Conservation (phyloP, 2,888 invertebrate genomes). For the Lithophane leautieri region DNA sequence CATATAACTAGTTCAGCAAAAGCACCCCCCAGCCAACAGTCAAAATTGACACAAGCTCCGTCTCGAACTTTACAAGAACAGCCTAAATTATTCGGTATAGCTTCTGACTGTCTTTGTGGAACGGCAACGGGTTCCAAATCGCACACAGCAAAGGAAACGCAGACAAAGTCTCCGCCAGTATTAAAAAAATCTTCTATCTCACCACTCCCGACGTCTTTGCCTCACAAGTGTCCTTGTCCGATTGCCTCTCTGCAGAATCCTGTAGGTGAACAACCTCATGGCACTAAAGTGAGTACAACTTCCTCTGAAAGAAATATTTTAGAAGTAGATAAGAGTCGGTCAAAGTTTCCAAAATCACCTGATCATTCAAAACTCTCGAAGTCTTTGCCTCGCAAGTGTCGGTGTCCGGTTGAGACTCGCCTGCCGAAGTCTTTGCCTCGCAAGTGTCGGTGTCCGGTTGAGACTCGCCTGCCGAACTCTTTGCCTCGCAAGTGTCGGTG, state of each 20-base stretch:
- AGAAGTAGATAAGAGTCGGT: neutral
- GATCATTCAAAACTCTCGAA: neutral
- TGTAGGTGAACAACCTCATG: neutral
- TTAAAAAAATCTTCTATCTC: neutral
- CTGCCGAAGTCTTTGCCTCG: too few species aligned
- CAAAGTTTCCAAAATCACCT: neutral
- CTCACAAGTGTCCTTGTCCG: neutral
- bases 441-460: too few species aligned
- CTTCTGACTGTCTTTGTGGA: conserved; percentile 3
- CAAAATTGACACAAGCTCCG: neutral
- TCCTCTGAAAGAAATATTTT: neutral
- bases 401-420: too few species aligned
- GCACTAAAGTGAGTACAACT: neutral
- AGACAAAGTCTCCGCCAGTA: neutral
- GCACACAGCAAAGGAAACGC: neutral
- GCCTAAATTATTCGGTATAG: neutral
- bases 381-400: too few species aligned
- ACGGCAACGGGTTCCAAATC: neutral
- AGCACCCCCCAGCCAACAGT: neutral
- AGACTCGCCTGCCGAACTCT: too few species aligned
- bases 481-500: too few species aligned
- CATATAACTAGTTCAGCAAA: neutral
- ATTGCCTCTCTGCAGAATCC: neutral
- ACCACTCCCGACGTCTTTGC: too few species aligned
- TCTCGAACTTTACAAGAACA: neutral